A percentile compares a stretch with the other conserved stretches of the same genome.
phyloP scores from a whole-genome alignment of 2,113 vertebrate genomes.

The Tor tambroides region DNA sequence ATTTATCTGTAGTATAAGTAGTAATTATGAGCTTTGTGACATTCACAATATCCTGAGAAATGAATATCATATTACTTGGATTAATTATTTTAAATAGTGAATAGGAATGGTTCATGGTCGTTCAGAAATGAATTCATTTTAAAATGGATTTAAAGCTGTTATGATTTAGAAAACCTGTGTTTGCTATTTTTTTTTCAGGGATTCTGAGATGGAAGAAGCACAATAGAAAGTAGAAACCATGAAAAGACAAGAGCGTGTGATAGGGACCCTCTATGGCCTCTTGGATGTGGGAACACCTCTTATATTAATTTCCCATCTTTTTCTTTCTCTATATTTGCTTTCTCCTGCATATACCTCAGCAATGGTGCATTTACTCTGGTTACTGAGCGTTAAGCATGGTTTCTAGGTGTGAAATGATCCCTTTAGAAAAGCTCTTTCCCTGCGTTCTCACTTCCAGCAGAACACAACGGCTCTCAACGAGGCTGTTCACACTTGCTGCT shows the following conservation, averaged over 20 bases:
- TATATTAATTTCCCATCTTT: neutral
- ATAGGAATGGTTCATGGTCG: neutral
- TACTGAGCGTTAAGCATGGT: constrained; percentile 18
- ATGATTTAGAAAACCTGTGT: neutral
- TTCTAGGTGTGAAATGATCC: constrained; percentile 51
- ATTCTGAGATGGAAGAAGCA: neutral
- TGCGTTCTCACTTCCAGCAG: neutral
- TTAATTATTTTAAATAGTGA: neutral
- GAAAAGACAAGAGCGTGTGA: neutral
- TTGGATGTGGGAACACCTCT: neutral
- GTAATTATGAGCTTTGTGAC: neutral
- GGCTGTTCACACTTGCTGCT: constrained; percentile 35
- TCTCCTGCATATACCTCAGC: neutral
- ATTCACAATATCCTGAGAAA: neutral
- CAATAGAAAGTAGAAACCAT: neutral
- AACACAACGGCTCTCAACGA: neutral
- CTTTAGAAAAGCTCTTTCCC: constrained; percentile 11
- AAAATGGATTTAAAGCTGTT: neutral
- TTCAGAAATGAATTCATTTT: neutral
- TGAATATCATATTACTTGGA: neutral
- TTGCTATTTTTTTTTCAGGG: neutral
- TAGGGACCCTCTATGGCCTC: neutral
- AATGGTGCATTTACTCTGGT: constrained; percentile 11
- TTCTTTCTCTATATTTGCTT: neutral
- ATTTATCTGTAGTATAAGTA: neutral